Conservation (phyloP, 2,797 vertebrate genomes). For the Apogon hyalosoma region DNA sequence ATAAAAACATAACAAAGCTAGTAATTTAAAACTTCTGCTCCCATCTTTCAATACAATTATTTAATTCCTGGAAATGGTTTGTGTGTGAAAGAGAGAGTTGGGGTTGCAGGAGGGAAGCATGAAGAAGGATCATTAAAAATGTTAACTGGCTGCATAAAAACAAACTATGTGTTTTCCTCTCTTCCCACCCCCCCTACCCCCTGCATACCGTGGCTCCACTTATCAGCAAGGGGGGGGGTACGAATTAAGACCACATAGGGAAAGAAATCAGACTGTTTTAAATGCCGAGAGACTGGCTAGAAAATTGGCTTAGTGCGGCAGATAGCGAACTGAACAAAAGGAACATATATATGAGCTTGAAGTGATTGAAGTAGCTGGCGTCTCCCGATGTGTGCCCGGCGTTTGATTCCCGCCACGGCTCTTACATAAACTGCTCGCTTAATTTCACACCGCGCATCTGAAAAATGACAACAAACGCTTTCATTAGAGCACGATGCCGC, state of each 20-base stretch:
- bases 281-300: slow-evolving; percentile 91
- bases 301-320: slow-evolving; percentile 95
- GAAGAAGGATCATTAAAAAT: slow-evolving; percentile 82
- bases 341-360: slow-evolving; percentile 90
- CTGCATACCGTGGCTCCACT: slow-evolving; percentile 78
- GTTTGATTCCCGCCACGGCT: slow-evolving; percentile 91
- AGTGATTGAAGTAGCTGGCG: slow-evolving; percentile 91
- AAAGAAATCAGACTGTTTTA: slow-evolving; percentile 88
- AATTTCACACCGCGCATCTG: slow-evolving; percentile 90
- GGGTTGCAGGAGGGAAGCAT: slow-evolving; percentile 39
- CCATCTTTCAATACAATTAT: slow-evolving; percentile 73
- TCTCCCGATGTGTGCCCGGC: slow-evolving; percentile 85
- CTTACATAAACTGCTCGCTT: slow-evolving; percentile 90
- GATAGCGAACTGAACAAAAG: slow-evolving; percentile 91
- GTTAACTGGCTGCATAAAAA: slow-evolving; percentile 82
- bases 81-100: slow-evolving; percentile 27
- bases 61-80: slow-evolving; percentile 67
- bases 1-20: slow-evolving; percentile 13
- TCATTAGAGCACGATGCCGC: slow-evolving; percentile 87
- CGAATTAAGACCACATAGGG: slow-evolving; percentile 87
- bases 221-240: slow-evolving; percentile 79
- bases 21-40: slow-evolving; percentile 33
- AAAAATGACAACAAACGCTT: slow-evolving; percentile 89
- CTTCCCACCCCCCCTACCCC: slow-evolving; percentile 41
- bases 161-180: slow-evolving; percentile 69